A percentile compares a stretch with the other conserved stretches of the same genome.
Conservation (phyloP, 2,888 invertebrate species). For the Stegophylla sp. region DNA sequence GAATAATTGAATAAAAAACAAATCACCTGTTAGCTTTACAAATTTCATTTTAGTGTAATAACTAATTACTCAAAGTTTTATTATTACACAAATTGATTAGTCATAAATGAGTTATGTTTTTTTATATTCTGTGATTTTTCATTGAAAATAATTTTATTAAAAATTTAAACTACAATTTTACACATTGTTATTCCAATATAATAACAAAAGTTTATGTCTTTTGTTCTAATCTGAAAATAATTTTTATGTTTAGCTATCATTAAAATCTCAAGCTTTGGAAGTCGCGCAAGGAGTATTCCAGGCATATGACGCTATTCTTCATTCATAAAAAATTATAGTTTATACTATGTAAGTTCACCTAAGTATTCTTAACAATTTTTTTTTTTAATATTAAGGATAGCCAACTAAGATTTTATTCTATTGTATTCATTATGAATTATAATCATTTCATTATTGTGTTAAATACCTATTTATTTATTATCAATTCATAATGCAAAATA, state of each 20-base stretch:
- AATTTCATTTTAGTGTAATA: too few relatives aligned
- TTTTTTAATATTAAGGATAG: constrained; percentile 6
- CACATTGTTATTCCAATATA: not conserved
- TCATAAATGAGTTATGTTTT: not conserved
- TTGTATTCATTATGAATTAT: constrained; percentile 6
- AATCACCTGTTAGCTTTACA: too few relatives aligned
- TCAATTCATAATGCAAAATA: not conserved
- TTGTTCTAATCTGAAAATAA: constrained; percentile 48
- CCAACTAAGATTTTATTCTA: constrained; percentile 25
- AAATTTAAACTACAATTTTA: too few relatives aligned
- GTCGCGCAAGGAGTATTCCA: constrained; percentile 90
- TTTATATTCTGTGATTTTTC: not conserved
- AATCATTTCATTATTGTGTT: constrained; percentile 13
- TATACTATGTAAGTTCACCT: constrained; percentile 1
- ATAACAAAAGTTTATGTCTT: not conserved
- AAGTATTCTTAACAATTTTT: constrained; percentile 35
- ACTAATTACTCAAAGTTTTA: too few relatives aligned
- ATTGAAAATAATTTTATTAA: not conserved
- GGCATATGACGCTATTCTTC: constrained; percentile 85
- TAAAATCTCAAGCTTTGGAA: constrained; percentile 93
- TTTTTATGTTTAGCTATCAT: constrained; percentile 69
- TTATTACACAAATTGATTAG: not conserved
- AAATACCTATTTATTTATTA: constrained; percentile 30
- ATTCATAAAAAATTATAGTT: constrained; percentile 62
- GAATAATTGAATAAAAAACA: too few relatives aligned